These are phyloP conservation scores for Anarhynchus alexandrinus DNA, from an alignment of 2,113 vertebrate species.

Conservation along the genomic window DNA sequence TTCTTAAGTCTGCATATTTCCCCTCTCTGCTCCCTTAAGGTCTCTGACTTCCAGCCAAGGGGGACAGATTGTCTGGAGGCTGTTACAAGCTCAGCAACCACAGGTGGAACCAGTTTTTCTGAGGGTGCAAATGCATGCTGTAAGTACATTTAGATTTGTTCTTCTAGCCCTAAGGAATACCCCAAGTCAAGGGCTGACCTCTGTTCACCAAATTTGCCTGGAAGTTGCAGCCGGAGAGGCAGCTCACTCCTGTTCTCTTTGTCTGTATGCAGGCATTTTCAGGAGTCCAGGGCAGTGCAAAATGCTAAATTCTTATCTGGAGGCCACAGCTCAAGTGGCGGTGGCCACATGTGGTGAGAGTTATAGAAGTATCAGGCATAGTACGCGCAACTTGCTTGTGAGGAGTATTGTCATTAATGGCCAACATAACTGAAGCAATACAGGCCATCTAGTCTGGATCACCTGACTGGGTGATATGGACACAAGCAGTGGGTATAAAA, in stretches of 20 bases:
- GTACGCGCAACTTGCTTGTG: too few species aligned
- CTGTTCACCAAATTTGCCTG: background rate
- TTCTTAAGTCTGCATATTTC: background rate
- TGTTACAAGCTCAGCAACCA: background rate
- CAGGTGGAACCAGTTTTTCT: background rate
- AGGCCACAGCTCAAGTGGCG: background rate
- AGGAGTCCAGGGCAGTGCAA: background rate
- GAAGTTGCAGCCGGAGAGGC: background rate
- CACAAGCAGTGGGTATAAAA: background rate
- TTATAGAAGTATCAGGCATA: background rate
- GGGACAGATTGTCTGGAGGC: background rate
- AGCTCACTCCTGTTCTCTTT: background rate
- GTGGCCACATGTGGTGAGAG: background rate
- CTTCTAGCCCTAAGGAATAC: background rate
- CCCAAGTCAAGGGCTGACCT: background rate
- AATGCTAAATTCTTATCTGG: background rate
- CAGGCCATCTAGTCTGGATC: background rate
- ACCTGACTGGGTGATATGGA: background rate
- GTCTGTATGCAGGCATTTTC: background rate
- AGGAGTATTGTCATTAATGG: background rate
- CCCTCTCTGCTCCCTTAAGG: background rate
- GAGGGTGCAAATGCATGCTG: background rate
- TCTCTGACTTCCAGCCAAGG: background rate
- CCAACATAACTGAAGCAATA: background rate
- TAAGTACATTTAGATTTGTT: background rate